Base-by-base conservation (phyloP, 2,888 invertebrate genomes). In the Saturnia japonica region DNA sequence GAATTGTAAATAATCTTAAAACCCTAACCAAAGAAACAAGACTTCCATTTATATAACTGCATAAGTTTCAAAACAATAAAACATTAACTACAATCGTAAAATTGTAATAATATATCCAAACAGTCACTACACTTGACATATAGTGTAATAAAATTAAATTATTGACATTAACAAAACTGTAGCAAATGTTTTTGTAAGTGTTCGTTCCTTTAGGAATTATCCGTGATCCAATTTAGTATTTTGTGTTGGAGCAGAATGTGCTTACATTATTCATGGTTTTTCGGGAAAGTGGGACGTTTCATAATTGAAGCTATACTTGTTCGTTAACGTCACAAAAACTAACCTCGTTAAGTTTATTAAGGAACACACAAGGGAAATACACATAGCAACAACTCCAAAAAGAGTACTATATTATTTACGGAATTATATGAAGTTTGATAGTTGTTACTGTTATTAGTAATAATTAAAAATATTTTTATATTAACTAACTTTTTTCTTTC, bases 201-300 rank as follows among this genome's bases (percentile, higher is more conserved):
- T 40, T 40, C 64, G 40, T 64, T 40, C 64, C 64, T 64, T 64
- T 40, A 40, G 64, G 64, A 64, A 64, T 64, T 64, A 64, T 64
- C 40, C 64, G 40, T 40, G 64, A 64, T 64, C 64, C 64, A 40
- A 64, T 64, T 64, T 64, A 64, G 40, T 40, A n/a, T 64, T 34
- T 64, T 40, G 40, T 64, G 64, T 64, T 64, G 64, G 40, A 40
- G 19, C 64, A 64, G 40, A 64, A 64, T 64, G 34, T 40, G 40
- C 40, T 64, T 64, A 64, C 64, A 64, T 64, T 64, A 64, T 64
- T 64, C 64, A 64, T 40, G 12, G 64, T 64, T 64, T 64, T 60
- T 64, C n/a, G 40, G 34, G 64, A 40, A 64, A 64, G 40, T 64
- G 64, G 64, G 64, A 64, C 64, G 11, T 40, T 64, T 64, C 40